Evolutionary conservation across 2,888 invertebrate genomes (phyloP).

Genomic region (Phasia obesa): DNA sequence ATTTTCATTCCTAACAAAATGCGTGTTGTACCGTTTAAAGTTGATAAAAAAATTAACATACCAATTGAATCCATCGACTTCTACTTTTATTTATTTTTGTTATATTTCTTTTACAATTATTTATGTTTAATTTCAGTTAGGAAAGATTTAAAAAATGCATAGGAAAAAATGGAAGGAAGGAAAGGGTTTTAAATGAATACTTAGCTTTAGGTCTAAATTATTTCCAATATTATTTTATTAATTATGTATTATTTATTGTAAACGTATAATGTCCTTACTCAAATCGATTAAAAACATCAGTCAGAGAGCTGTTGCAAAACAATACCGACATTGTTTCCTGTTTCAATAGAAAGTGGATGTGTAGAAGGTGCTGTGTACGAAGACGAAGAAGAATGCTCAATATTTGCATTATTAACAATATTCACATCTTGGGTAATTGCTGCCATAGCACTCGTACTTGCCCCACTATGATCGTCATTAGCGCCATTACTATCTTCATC

Average conservation of each 20-base stretch:
- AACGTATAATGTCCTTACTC: slow-evolving; percentile 33
- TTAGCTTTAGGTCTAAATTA: slow-evolving; percentile 14
- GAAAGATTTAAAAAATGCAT: no score
- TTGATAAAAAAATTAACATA: no score
- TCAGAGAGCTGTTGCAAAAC: slow-evolving; percentile 51
- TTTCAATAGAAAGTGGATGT: slow-evolving; percentile 24
- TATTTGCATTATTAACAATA: slow-evolving; percentile 10
- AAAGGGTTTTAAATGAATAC: slow-evolving; percentile 4
- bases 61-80: no score
- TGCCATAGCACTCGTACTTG: slow-evolving; percentile 59
- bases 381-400: slow-evolving; percentile 26
- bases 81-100: no score
- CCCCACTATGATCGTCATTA: slow-evolving; percentile 42
- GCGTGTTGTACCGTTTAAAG: no score
- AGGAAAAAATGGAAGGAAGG: background rate
- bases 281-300: slow-evolving; percentile 58
- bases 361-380: slow-evolving; percentile 1
- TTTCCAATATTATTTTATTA: slow-evolving; percentile 43
- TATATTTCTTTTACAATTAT: no score
- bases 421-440: slow-evolving; percentile 20
- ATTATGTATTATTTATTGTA: slow-evolving; percentile 23
- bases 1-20: no score
- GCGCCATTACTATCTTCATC: slow-evolving; percentile 12
- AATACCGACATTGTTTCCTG: slow-evolving; percentile 41
- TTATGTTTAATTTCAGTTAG: no score